Base-by-base conservation (phyloP, 2,113 vertebrate genomes). In the Bujurquina vittata region DNA sequence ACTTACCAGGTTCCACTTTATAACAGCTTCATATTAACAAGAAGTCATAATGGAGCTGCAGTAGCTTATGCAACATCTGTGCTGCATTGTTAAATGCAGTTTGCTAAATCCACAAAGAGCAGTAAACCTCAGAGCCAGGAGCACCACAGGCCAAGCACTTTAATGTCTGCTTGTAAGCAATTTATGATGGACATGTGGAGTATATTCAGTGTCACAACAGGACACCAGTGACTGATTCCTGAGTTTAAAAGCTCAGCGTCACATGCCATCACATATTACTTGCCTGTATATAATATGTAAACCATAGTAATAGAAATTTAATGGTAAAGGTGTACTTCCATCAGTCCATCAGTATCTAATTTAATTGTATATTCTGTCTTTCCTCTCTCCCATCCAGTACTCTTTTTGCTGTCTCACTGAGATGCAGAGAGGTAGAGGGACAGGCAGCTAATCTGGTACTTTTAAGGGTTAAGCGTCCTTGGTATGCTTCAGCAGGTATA, bases 401-500 rank as follows among this genome's bases (percentile, higher is more conserved):
- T n/a, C 23, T 59, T 35, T 49, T 40, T 77, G 26, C 59, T 74
- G 37, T 69, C 14, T 75, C 37, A 56, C 62, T 17, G 20, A 56
- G 61, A 15, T 33, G 55, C 26, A 81, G 23, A 31, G 26, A 72
- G 75, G 26, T 80, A 63, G 33, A 84, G 80, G 84, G 75, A 49
- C 83, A 84, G 73, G 26, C 29, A 29, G 73, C 82, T 79, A 54
- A 81, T 88, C 78, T 86, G 58, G n/a, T 63, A 52, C 37, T 57
- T 55, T 60, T 76, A 88, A 78, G 75, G 88, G 85, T 87, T 90
- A 92, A 86, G 73, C 65, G 74, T 83, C 86, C 87, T 86, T 85
- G 80, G 81, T 86, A 81, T 92, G 88, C 91, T 63, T 80, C 87
- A 81, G 82, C 61, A 61, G 79, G 22, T 85, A 77, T 61, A 43